Evolutionary conservation across 2,797 vertebrate genomes (phyloP).

Genomic region (Lithobates pipiens): DNA sequence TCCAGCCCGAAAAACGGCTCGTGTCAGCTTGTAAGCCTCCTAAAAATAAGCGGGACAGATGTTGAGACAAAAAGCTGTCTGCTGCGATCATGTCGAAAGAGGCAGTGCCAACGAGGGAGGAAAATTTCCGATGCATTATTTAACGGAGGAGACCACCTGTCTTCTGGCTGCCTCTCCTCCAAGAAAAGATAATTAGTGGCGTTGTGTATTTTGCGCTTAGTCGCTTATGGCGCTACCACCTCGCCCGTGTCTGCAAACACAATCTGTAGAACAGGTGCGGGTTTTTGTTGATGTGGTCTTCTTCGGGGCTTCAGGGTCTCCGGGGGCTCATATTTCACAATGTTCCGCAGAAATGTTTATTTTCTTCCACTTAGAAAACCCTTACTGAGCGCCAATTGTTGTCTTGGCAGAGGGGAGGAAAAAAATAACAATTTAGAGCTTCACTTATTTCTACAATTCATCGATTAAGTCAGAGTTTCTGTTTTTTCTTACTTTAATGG

Average conservation of each 20-base stretch:
- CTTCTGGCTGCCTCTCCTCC: slow-evolving; percentile 20
- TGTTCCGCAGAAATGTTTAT: not conserved
- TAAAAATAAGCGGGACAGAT: slow-evolving; percentile 40
- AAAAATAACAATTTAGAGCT: too few species aligned
- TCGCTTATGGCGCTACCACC: not conserved
- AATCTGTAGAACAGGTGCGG: slow-evolving; percentile 44
- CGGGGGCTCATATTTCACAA: not conserved
- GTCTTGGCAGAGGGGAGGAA: not conserved
- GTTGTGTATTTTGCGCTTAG: slow-evolving; percentile 9
- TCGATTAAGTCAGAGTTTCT: not conserved
- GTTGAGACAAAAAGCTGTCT: slow-evolving; percentile 49
- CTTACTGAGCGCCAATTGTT: not conserved
- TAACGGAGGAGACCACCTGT: slow-evolving; percentile 31
- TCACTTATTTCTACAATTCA: not conserved
- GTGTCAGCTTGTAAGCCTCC: slow-evolving; percentile 32
- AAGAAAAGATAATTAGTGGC: slow-evolving; percentile 29
- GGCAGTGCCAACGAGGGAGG: not conserved
- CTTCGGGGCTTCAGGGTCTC: not conserved
- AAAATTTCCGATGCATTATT: slow-evolving; percentile 46
- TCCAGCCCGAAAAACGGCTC: slow-evolving; percentile 2
- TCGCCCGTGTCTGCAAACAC: not conserved
- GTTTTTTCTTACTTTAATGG: not conserved
- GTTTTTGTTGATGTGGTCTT: slow-evolving; percentile 39
- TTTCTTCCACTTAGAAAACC: not conserved
- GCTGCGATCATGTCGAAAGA: slow-evolving; percentile 47